Base-by-base conservation (phyloP, 2,113 vertebrate species). In the Regulus satrapa region DNA sequence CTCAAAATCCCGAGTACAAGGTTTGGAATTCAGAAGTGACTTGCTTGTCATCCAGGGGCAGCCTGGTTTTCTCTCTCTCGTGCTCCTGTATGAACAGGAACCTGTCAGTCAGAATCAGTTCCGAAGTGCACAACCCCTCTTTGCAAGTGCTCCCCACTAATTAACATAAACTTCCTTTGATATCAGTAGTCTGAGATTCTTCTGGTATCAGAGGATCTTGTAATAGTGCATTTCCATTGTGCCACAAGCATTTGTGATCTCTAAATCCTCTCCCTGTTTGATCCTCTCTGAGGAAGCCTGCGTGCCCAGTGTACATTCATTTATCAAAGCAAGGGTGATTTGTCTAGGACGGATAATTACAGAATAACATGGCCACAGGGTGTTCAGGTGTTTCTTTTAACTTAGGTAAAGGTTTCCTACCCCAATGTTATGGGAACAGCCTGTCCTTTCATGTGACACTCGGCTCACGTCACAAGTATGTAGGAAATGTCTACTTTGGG, bases 311-410 rank as follows among this genome's bases (percentile, higher is more conserved):
- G 61, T 48, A 81, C 34, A 81, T 86, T 59, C 55, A 72, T 43
- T 95, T 92, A 85, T 84, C 79, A 77, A 64, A 88, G 72, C 41
- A 71, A 67, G 51, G 55, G 63, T 16, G 10, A 75, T 59, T 52
- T 75, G n/a, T 86, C 68, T 75, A 25, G 86, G 62, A 54, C 0
- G 14, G 34, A 15, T 69, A 88, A 93, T 88, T 71, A 84, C 10
- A 71, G 38, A 86, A 51, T 51, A 71, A 77, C 48, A 63, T 28
- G 48, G 86, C 86, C 75, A 94, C 43, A 73, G 83, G 72, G 38
- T 61, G 46, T 69, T 87, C 68, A 88, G 92, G 88, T 90, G 88
- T 52, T 94, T 41, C 86, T 90, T 92, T 80, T 43, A 83, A 84
- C 63, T 80, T 10, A 34, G 29, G 72, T 23, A 71, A 93, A 92